A percentile compares a stretch with the other conserved stretches of the same genome.
Evolutionary conservation across 2,888 invertebrate species (phyloP).

Genomic region (Ernsta delagoae): DNA sequence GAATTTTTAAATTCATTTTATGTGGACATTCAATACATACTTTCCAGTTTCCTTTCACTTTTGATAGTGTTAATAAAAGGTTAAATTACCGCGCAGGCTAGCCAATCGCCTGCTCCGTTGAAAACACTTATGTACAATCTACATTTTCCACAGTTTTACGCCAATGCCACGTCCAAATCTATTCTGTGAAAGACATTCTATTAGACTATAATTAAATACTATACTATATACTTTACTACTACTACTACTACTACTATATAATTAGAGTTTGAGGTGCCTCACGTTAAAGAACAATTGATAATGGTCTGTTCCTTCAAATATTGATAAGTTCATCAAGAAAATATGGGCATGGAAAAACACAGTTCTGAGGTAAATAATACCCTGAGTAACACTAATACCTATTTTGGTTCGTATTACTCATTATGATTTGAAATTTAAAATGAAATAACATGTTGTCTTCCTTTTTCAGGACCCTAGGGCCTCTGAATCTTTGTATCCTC

Average conservation of each 20-base stretch:
- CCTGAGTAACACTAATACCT: not conserved
- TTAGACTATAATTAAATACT: no score
- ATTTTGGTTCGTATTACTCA: no score
- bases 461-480: slow-evolving; percentile 66
- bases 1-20: no score
- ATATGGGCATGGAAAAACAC: slow-evolving; percentile 69
- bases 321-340: not conserved
- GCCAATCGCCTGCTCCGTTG: slow-evolving; percentile 9
- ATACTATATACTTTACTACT: no score
- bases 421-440: not conserved
- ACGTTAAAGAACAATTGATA: not conserved
- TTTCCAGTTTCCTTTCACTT: slow-evolving; percentile 27
- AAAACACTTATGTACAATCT: not conserved
- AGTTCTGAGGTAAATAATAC: slow-evolving; percentile 54
- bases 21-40: not conserved
- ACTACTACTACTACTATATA: no score
- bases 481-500: slow-evolving; percentile 86
- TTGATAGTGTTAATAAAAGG: slow-evolving; percentile 6
- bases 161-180: no score
- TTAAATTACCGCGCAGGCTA: not conserved
- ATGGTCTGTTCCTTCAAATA: not conserved
- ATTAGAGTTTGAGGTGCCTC: not conserved
- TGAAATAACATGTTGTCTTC: not conserved
- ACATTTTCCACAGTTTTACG: not conserved
- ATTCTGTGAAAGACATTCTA: no score